Evolutionary conservation across 2,797 vertebrate genomes (phyloP).

Genomic region (Cyclopterus lumpus): DNA sequence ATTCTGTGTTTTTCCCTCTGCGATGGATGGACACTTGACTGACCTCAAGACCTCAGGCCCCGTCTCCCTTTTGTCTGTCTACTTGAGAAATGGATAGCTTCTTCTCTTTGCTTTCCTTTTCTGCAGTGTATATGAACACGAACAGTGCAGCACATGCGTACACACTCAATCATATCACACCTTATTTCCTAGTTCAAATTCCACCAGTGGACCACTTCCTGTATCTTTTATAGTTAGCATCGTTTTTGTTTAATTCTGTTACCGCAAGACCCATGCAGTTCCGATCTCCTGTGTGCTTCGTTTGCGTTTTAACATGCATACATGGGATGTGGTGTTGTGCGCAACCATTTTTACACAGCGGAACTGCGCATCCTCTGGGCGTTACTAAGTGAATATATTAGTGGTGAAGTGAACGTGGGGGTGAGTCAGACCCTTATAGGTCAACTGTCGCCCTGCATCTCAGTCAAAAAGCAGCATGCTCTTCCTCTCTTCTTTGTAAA

Average conservation of each 20-base stretch:
- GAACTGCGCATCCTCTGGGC: conserved; percentile 72
- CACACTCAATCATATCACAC: not conserved
- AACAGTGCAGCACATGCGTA: not conserved
- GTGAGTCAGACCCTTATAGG: conserved; percentile 85
- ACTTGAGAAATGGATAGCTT: conserved; percentile 36
- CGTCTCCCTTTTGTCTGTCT: conserved; percentile 28
- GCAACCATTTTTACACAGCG: conserved; percentile 46
- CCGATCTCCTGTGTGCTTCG: conserved; percentile 9
- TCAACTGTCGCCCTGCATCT: conserved; percentile 85
- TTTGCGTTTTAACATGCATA: conserved; percentile 27
- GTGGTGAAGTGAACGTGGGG: conserved; percentile 79
- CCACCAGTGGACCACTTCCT: conserved; percentile 7
- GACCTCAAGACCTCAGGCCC: conserved; percentile 48
- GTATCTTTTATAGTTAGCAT: conserved; percentile 3
- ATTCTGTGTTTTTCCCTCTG: conserved; percentile 43
- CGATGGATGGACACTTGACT: conserved; percentile 46
- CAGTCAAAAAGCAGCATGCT: conserved; percentile 74
- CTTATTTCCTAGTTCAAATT: not conserved
- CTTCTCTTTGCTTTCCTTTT: conserved; percentile 22
- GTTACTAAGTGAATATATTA: conserved; percentile 81
- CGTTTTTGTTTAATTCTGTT: conserved; percentile 14
- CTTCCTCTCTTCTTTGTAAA: conserved; percentile 60
- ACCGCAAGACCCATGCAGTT: not conserved
- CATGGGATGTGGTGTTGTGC: conserved; percentile 25
- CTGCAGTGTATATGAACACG: conserved; percentile 1